Conservation (phyloP, 2,113 vertebrate species). For the Delphinapterus leucas region DNA sequence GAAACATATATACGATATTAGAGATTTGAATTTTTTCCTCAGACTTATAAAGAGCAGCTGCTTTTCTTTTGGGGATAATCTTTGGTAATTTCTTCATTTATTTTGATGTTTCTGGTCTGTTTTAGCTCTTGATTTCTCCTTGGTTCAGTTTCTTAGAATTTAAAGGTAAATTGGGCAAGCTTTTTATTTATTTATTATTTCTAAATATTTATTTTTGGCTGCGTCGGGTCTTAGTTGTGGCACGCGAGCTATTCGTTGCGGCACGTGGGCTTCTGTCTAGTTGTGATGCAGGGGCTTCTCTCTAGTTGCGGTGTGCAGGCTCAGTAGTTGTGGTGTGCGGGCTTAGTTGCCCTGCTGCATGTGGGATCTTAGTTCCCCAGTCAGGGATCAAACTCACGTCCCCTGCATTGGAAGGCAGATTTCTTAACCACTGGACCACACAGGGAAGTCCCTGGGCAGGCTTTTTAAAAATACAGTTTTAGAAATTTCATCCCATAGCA, state of each 20-base stretch:
- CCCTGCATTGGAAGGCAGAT: not conserved
- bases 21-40: not conserved
- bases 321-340: no score
- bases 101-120: not conserved
- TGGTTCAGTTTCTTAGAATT: not conserved
- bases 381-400: not conserved
- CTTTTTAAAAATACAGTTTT: not conserved
- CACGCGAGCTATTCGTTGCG: not conserved
- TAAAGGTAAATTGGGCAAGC: not conserved
- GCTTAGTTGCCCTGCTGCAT: not conserved
- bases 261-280: not conserved
- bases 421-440: no score
- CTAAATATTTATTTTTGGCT: not conserved
- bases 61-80: not conserved
- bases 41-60: not conserved
- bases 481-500: not conserved
- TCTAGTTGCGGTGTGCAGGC: rapidly evolving
- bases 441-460: no score
- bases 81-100: not conserved
- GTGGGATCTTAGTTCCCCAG: not conserved
- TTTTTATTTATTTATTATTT: not conserved
- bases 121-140: not conserved
- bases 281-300: not conserved
- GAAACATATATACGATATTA: not conserved
- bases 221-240: not conserved